Conservation (phyloP, 1,140 invertebrate species). For the Drosophila trapezifrons region DNA sequence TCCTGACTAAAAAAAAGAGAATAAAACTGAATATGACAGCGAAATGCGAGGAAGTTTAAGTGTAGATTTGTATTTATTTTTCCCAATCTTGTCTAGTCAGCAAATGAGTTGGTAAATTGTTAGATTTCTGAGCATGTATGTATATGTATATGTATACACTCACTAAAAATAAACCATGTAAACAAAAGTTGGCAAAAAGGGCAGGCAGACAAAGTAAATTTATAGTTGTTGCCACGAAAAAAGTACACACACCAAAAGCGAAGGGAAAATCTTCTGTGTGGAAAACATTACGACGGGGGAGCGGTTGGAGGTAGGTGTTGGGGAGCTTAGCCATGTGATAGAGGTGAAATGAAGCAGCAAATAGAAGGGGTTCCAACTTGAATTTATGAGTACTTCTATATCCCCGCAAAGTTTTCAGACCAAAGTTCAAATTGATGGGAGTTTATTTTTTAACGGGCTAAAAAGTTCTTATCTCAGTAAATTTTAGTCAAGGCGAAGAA, state of each 20-base stretch:
- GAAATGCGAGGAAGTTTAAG: slow-evolving; percentile 41
- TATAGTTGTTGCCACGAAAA: slow-evolving; percentile 26
- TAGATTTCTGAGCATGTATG: slow-evolving; percentile 34
- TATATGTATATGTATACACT: slow-evolving; percentile 6
- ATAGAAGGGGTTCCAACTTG: slow-evolving; percentile 46
- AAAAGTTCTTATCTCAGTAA: slow-evolving; percentile 33
- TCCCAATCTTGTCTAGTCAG: slow-evolving; percentile 60
- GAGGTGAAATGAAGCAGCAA: slow-evolving; percentile 56
- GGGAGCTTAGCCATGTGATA: slow-evolving; percentile 27
- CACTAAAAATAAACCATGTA: slow-evolving; percentile 60
- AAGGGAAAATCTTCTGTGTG: slow-evolving; percentile 35
- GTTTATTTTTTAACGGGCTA: slow-evolving; percentile 24
- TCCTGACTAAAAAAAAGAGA: not conserved
- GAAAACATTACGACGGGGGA: slow-evolving; percentile 25
- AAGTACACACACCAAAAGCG: slow-evolving; percentile 5
- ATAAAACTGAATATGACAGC: slow-evolving; percentile 29
- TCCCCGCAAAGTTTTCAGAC: slow-evolving; percentile 20
- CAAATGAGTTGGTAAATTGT: slow-evolving; percentile 44
- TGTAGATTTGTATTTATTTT: slow-evolving; percentile 23
- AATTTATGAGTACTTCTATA: slow-evolving; percentile 38
- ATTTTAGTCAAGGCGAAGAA: slow-evolving; percentile 7
- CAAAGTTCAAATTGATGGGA: slow-evolving; percentile 31
- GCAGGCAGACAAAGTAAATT: slow-evolving; percentile 50
- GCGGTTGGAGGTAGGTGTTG: not conserved
- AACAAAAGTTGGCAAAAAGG: slow-evolving; percentile 59